Base-by-base conservation (phyloP, 2,888 invertebrate genomes). In the Danaus chrysippus region DNA sequence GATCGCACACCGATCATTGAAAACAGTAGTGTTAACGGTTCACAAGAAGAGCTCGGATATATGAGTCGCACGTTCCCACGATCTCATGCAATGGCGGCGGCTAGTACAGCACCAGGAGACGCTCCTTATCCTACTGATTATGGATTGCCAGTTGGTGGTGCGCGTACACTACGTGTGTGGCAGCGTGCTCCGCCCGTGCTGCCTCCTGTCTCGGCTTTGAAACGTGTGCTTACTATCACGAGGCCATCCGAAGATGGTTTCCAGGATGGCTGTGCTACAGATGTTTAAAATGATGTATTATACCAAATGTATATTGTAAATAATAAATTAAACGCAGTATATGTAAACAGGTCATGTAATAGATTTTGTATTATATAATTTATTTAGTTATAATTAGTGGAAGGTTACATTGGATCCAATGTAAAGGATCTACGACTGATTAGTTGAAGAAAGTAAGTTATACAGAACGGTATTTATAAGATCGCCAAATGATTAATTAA, bases 221-320 rank as follows among this genome's bases (percentile, higher is more conserved):
- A 97, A 84, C 94, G 96, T 69, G 96, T 95, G 65, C 93, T 96
- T 69, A 95, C 94, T 73, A 95, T 94, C 84, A 95, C 94, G 75
- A 94, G 97, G 78, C 96, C 96, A 82, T 95, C 97, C 23, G 97
- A 97, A 78, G 97, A 97, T 85, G 96, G 96, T 67, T 97, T 97
- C 83, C 97, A 97, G 84, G 97, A 97, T 89, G 97, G 97, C 76
- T 96, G 96, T 86, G 97, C 97, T 72, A 97, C 97, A 71, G 97
- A 97, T 87, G 97, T 97, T 84, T 97, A 95, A 76, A 77, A 66
- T 68, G 61, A 62, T 56, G 34, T 64, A 63, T 59, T 63, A 61
- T 65, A 62, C 70, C 64, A 66, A 71, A 70, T 73, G 73, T 72
- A 73, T 72, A 72, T 63, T 72, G 71, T 73, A 73, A 69, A 69